Evolutionary conservation across 2,113 vertebrate genomes (phyloP).

Genomic region (Pteronura brasiliensis): DNA sequence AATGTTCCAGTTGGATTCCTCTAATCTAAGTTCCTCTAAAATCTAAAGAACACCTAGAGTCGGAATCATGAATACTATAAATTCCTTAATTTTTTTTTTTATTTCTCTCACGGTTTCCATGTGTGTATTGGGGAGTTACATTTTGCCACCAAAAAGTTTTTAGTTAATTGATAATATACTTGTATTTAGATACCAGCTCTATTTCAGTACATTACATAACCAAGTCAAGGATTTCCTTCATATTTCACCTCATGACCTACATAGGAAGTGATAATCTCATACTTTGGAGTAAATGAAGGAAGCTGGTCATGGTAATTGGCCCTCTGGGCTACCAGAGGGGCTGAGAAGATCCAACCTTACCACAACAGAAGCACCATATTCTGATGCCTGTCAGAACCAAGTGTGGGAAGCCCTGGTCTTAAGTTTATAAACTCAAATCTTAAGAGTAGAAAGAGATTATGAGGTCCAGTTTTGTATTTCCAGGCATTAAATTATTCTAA

Average conservation of each 20-base stretch:
- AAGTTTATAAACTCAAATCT: not conserved
- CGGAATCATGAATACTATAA: not conserved
- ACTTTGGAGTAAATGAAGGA: not conserved
- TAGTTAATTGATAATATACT: not conserved
- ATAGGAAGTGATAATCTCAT: not conserved
- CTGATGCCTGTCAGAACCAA: not conserved
- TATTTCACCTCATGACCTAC: not conserved
- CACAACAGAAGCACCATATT: not conserved
- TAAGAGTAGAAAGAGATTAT: not conserved
- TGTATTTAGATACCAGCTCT: not conserved
- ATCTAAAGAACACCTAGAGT: not conserved
- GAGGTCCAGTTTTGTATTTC: not conserved
- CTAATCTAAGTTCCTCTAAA: not conserved
- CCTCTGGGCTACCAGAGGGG: fast-evolving
- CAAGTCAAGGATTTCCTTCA: not conserved
- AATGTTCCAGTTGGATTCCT: not conserved
- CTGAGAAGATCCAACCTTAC: not conserved
- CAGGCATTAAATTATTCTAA: not conserved
- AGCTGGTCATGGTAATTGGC: not conserved
- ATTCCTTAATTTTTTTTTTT: not conserved
- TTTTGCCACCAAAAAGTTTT: not conserved
- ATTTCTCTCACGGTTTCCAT: not conserved
- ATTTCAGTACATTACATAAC: not conserved
- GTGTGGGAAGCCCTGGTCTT: not conserved
- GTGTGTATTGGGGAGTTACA: not conserved